A percentile compares a stretch with the other conserved stretches of the same genome.
These are phyloP conservation scores for Serrognathus titanus DNA, from an alignment of 2,888 invertebrate genomes.

Conservation along the genomic window DNA sequence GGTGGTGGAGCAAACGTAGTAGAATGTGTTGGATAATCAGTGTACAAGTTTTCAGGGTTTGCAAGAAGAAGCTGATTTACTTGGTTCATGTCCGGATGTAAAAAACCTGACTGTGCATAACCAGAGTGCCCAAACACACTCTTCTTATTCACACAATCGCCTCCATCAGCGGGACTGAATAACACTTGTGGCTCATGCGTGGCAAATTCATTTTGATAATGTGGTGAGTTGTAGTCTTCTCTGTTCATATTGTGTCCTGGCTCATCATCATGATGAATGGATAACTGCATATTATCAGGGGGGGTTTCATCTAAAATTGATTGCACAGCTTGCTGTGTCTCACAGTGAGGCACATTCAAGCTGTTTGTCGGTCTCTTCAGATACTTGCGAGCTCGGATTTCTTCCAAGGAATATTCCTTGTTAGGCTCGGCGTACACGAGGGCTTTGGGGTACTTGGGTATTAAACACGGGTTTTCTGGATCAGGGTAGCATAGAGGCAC, in stretches of 20 bases:
- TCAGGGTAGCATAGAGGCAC: slow-evolving; percentile 61
- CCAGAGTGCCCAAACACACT: too few relatives aligned
- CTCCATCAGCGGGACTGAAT: too few relatives aligned
- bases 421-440: slow-evolving; percentile 59
- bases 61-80: too few relatives aligned
- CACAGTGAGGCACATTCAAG: slow-evolving; percentile 22
- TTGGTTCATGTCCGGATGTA: too few relatives aligned
- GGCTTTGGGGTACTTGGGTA: slow-evolving; percentile 67
- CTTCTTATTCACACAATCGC: too few relatives aligned
- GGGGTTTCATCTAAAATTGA: slow-evolving; percentile 22
- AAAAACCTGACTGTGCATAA: too few relatives aligned
- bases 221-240: background rate
- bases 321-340: slow-evolving; percentile 31
- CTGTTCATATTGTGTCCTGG: background rate
- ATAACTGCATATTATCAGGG: background rate
- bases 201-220: slow-evolving; percentile 1
- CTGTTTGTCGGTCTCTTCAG: slow-evolving; percentile 27
- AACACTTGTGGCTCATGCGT: background rate
- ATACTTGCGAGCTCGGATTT: slow-evolving; percentile 64
- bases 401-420: slow-evolving; percentile 74
- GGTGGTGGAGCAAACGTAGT: too few relatives aligned
- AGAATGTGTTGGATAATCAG: too few relatives aligned
- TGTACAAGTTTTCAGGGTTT: too few relatives aligned
- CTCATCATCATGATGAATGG: background rate
- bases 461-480: slow-evolving; percentile 58